These are phyloP conservation scores for Shinisaurus crocodilurus DNA, from an alignment of 2,113 vertebrate species.

Conservation along the genomic window DNA sequence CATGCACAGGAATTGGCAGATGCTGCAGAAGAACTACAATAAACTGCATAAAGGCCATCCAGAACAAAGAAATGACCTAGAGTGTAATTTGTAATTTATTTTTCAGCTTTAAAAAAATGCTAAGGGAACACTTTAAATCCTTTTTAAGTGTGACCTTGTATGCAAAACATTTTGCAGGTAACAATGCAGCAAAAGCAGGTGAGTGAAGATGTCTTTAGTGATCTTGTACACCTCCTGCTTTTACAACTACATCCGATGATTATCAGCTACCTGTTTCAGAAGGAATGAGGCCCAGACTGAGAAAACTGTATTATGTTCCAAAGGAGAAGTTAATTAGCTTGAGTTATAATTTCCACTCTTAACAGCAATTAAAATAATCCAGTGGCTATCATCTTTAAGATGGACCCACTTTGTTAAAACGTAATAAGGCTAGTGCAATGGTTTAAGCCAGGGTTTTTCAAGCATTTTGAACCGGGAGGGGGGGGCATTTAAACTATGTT, in stretches of 20 bases:
- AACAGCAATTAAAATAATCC: background rate
- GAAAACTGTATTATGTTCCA: fast-evolving
- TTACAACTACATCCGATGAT: background rate
- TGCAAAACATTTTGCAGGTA: background rate
- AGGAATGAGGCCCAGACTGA: conserved; percentile 2
- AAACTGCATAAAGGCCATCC: conserved; percentile 41
- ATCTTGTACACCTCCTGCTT: fast-evolving
- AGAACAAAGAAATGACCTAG: conserved; percentile 36
- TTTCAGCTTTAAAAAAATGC: conserved; percentile 26
- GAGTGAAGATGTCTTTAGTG: background rate
- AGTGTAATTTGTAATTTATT: fast-evolving
- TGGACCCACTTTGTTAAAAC: background rate
- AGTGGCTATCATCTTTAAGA: fast-evolving
- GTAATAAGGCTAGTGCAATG: background rate
- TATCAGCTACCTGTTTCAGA: conserved; percentile 23
- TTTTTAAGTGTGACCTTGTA: background rate
- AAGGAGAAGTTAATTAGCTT: background rate
- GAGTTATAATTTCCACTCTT: background rate
- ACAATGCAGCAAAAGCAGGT: background rate
- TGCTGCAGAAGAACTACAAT: conserved; percentile 41
- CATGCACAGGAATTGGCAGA: conserved; percentile 8
- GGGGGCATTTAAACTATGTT: too few relatives aligned
- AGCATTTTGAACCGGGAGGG: background rate
- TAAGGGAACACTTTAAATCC: background rate
- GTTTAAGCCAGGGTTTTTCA: background rate